phyloP scores from a whole-genome alignment of 2,888 invertebrate genomes.

The Andrena praecox region DNA sequence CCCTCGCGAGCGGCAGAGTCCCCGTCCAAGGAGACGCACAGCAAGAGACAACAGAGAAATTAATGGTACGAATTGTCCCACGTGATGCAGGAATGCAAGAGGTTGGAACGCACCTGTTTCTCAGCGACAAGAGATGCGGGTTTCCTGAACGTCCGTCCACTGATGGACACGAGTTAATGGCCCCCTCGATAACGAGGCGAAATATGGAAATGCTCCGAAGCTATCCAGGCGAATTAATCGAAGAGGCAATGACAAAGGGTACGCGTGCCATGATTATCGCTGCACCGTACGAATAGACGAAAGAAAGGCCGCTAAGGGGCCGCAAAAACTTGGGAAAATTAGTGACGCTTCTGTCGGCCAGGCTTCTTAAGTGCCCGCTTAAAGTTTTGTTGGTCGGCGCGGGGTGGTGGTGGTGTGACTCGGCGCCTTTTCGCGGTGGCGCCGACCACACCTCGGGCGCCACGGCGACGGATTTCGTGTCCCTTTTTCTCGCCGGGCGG shows the following conservation, averaged over 20 bases:
- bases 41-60: too few relatives aligned
- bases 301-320: conserved; percentile 28
- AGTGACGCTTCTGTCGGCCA: conserved; percentile 74
- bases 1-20: not conserved
- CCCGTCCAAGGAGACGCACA: too few relatives aligned
- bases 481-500: conserved; percentile 40
- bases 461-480: conserved; percentile 70
- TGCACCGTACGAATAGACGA: conserved; percentile 37
- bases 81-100: too few relatives aligned
- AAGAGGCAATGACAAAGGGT: conserved; percentile 40
- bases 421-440: conserved; percentile 74
- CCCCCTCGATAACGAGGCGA: too few relatives aligned
- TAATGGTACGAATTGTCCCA: too few relatives aligned
- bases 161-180: too few relatives aligned
- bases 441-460: conserved; percentile 81
- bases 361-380: conserved; percentile 77
- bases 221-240: conserved; percentile 49
- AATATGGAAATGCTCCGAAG: too few relatives aligned
- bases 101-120: too few relatives aligned
- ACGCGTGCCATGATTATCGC: conserved; percentile 69
- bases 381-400: conserved; percentile 73
- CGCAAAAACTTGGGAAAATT: conserved; percentile 75
- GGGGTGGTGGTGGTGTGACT: conserved; percentile 67
- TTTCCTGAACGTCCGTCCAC: too few relatives aligned
- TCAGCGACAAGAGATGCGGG: too few relatives aligned